Evolutionary conservation across 2,113 vertebrate species (phyloP), one percentile per base, ranked within the genome.

Genomic region (Pseudorhombus dupliciocellatus): DNA sequence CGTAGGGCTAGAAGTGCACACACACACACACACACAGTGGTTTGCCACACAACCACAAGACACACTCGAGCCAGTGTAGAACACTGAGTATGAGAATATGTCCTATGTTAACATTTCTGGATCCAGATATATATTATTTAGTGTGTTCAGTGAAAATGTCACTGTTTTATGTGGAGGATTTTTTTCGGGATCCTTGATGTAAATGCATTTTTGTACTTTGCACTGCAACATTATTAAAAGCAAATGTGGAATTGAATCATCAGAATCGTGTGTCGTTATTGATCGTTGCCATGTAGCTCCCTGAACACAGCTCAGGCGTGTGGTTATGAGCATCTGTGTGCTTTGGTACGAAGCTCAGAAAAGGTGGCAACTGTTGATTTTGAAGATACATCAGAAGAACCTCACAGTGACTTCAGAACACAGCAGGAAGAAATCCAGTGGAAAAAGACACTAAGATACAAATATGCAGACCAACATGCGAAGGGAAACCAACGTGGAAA

Each of bases 351-450:
- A 58, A 63, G 73, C 70, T 77, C 66, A 91, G 85, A 93, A 86
- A 86, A 88, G 25, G 75, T 88, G 92, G 85, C 88, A 92, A 80
- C 83, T 90, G 85, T 86, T 80, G 73, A 79, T 75, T 59, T 55
- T 87, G 85, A n/a, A n/a, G n/a, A 89, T 76, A 51, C 40, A 70
- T 66, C 63, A 78, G 79, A 76, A 80, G 80, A 80, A 77, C 24
- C 42, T 69, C 58, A 59, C 54, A 62, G 78, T 85, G 71, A 90
- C 72, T 63, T 69, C 75, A 70, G 70, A 84, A 69, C 44, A 52
- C 20, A 72, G 21, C 34, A 52, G 68, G 28, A 66, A 73, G 26
- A 66, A 70, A 73, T 55, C 3, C 37, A 73, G 63, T 25, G 25
- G 18, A 79, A 67, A 50, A 21, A 58, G 34, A 11, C 64, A 70